Percentiles rank a stretch among this genome's conserved stretches.
These are phyloP conservation scores for Cassiopea andromeda DNA, from an alignment of 30 jellyfish, hydroid and myxozoan genomes.

Conservation along the genomic window DNA sequence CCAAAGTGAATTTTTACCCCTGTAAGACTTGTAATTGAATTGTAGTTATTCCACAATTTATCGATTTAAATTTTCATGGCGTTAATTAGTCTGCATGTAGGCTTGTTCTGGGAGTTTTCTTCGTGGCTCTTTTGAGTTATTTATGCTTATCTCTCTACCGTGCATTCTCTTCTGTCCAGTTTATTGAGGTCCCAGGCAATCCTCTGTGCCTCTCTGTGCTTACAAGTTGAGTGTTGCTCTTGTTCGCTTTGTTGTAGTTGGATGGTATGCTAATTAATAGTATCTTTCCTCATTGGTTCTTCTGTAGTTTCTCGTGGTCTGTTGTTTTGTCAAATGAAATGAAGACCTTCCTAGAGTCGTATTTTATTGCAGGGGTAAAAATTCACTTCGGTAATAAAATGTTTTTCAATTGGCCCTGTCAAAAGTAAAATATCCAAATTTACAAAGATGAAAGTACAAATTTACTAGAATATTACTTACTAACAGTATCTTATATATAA, in stretches of 20 bases:
- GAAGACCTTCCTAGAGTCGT: constrained; percentile 1
- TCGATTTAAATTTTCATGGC: constrained; percentile 71
- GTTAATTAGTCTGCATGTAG: constrained; percentile 27
- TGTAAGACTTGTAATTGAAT: too few relatives aligned
- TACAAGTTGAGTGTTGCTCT: background rate
- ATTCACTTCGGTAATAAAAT: constrained; percentile 25
- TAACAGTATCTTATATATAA: too few relatives aligned
- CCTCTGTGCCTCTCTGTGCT: constrained; percentile 5
- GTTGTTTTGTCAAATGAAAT: constrained; percentile 73
- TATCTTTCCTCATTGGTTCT: constrained; percentile 21
- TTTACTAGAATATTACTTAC: too few relatives aligned
- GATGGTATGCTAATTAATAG: constrained; percentile 27
- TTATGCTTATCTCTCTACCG: constrained; percentile 30
- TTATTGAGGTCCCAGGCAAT: constrained; percentile 27
- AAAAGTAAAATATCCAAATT: too few relatives aligned
- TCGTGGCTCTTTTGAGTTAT: constrained; percentile 72
- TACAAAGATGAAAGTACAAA: too few relatives aligned
- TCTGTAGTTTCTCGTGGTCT: constrained; percentile 28
- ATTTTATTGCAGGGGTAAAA: constrained; percentile 25
- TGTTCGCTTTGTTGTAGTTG: constrained; percentile 40
- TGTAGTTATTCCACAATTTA: too few relatives aligned
- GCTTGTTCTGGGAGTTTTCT: constrained; percentile 63
- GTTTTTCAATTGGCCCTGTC: too few relatives aligned
- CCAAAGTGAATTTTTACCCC: too few relatives aligned
- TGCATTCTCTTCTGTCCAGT: constrained; percentile 37